Base-by-base conservation (phyloP, 2,113 vertebrate genomes). In the Cynocephalus volans region DNA sequence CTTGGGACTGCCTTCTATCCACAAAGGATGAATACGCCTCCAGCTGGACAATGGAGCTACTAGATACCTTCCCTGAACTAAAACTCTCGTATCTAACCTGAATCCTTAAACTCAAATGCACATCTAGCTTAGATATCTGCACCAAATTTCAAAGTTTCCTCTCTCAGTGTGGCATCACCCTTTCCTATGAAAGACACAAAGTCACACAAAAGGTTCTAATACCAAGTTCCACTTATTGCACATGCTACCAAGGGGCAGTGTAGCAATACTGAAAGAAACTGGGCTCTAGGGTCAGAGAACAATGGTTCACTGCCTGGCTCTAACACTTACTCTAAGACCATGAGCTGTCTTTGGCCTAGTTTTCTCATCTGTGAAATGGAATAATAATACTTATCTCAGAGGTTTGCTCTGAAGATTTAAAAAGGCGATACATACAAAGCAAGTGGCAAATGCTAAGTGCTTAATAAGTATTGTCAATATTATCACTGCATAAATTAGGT, bases 291-390 rank as follows among this genome's bases (percentile, higher is more conserved):
- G 52, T 60, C 62, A 76, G 60, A 76, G 18, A 81, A 26, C 36
- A 88, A 0, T 15, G 9, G 62, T 45, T 72, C 36, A 54, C 6
- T 56, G 79, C 26, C 6, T 36, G 56, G 8, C 9, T 72, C 21
- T 60, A 83, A 69, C 33, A 60, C 50, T 83, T 28, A 41, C 8
- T 76, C 62, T 23, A 5, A 12, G 36, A 93, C 76, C 36, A n/a
- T 4, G 28, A 52, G 33, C 69, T 26, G 84, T 69, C 52, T 83
- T 76, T 69, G 69, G 58, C 60, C 58, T 65, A 73, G 75, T 81
- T 87, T 88, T 88, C 90, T 67, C 15, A 62, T 52, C 69, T 88
- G 12, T 89, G 83, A 88, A 83, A 83, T n/a, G 58, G 23, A 62
- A 65, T 48, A 75, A 13, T 36, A 50, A 2, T 19, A 82, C 36